These are phyloP conservation scores for Druon quercuslanigerum DNA, from an alignment of 1,140 invertebrate species.

Conservation along the genomic window DNA sequence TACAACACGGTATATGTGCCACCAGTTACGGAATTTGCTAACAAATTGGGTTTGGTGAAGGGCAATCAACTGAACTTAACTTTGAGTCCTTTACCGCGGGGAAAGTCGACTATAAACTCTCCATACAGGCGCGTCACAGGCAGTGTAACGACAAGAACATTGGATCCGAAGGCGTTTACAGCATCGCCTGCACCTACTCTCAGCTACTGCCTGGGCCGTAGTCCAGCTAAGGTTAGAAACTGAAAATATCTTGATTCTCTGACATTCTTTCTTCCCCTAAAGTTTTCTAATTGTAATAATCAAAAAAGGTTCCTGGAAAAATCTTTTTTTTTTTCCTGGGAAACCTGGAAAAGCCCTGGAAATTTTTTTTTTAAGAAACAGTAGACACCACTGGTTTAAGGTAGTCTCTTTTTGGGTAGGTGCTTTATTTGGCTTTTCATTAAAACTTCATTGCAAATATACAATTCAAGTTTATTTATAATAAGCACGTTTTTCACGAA, in stretches of 20 bases:
- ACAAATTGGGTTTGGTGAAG: slow-evolving; percentile 78
- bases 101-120: slow-evolving; percentile 80
- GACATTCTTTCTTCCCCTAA: background rate
- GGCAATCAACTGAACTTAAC: slow-evolving; percentile 75
- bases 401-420: no score
- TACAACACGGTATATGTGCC: slow-evolving; percentile 94
- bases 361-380: no score
- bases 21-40: slow-evolving; percentile 86
- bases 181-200: slow-evolving; percentile 80
- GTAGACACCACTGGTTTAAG: no score
- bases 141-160: slow-evolving; percentile 81
- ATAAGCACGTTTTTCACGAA: no score
- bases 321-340: no score
- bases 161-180: slow-evolving; percentile 75
- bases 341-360: no score
- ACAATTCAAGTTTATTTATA: no score
- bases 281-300: no score
- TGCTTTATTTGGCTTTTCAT: no score
- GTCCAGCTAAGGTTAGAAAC: slow-evolving; percentile 88
- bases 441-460: no score
- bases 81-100: slow-evolving; percentile 86
- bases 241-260: slow-evolving; percentile 27
- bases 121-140: slow-evolving; percentile 83
- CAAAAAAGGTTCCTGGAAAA: no score
- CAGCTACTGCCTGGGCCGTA: slow-evolving; percentile 91